Base-by-base conservation (phyloP, 2,113 vertebrate genomes). In the Gavialis gangeticus region DNA sequence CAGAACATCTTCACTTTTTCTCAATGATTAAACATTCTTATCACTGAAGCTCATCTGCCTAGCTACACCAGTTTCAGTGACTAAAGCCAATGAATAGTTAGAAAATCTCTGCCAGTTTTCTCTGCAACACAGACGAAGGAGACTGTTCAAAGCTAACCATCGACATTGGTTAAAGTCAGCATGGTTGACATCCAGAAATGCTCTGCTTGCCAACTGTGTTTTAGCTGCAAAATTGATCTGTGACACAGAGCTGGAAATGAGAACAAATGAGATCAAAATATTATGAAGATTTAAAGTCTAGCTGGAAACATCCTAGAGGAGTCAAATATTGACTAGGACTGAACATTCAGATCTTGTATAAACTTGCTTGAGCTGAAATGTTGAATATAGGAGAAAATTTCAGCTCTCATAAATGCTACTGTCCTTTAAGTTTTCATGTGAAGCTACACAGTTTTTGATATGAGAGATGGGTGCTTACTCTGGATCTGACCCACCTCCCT, bases 171-270 rank as follows among this genome's bases (percentile, higher is more conserved):
- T 69, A 77, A 64, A 34, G 69, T 82, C 10, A 79, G 1, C 9
- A 1, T 27, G 37, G 91, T 10, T 9, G 13, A 13, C 63, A 30
- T 46, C 66, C 76, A 78, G 58, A 28, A 88, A 78, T 84, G 13
- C 62, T 27, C 59, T 85, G 25, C 60, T 94, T 57, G 60, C 88
- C 75, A 88, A 9, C 27, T 22, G 25, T 11, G 76, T 78, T 57
- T 82, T 13, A 60, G 86, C 77, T 37, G 27, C 71, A 76, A 16
- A 56, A 3, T 1, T 25, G 4, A 11, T 81, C 54, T 66, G 56
- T 71, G 37, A 81, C 66, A 86, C 84, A 75, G 86, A 94, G 59
- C 73, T 93, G 67, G 77, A 90, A 85, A 27, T 2, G 76, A 85
- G 82, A 92, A 85, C 62, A 76, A 4, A 63, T 54, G 84, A 90